A percentile compares a stretch with the other conserved stretches of the same genome.
These are phyloP conservation scores for Drosophila nannoptera DNA, from an alignment of 1,140 invertebrate genomes.

Conservation along the genomic window DNA sequence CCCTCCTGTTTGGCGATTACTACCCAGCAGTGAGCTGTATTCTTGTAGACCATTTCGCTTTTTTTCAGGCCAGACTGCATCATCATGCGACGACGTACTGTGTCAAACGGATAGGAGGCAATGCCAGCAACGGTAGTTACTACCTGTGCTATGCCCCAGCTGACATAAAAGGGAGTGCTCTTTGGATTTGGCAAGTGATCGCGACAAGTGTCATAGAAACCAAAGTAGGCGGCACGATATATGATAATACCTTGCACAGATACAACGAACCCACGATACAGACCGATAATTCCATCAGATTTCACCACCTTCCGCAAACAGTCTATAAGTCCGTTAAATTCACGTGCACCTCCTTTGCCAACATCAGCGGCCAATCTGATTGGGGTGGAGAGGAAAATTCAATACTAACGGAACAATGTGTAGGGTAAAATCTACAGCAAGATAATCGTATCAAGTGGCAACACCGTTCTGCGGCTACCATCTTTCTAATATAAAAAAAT, in stretches of 20 bases:
- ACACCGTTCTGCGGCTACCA: background rate
- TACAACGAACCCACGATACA: constrained; percentile 95
- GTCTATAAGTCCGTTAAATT: constrained; percentile 92
- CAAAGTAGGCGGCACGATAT: constrained; percentile 95
- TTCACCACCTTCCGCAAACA: constrained; percentile 92
- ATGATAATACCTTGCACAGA: constrained; percentile 94
- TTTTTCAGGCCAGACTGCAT: constrained; percentile 90
- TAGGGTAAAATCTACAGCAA: background rate
- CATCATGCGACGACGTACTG: constrained; percentile 95
- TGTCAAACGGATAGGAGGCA: constrained; percentile 95
- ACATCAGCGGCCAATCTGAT: constrained; percentile 86
- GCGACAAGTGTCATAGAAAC: constrained; percentile 88
- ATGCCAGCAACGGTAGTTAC: constrained; percentile 93
- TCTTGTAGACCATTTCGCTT: constrained; percentile 87
- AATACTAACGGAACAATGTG: background rate
- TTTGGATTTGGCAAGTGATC: constrained; percentile 91
- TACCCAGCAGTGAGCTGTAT: constrained; percentile 87
- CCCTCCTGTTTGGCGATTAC: constrained; percentile 87
- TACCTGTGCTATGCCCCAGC: constrained; percentile 80
- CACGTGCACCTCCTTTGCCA: constrained; percentile 88
- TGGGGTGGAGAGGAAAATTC: background rate
- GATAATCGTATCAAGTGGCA: background rate
- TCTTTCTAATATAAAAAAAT: background rate
- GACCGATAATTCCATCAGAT: constrained; percentile 89
- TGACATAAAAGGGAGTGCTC: constrained; percentile 84